These are phyloP conservation scores for Campylomormyrus tamandua DNA, from an alignment of 2,113 vertebrate species.

Conservation along the genomic window DNA sequence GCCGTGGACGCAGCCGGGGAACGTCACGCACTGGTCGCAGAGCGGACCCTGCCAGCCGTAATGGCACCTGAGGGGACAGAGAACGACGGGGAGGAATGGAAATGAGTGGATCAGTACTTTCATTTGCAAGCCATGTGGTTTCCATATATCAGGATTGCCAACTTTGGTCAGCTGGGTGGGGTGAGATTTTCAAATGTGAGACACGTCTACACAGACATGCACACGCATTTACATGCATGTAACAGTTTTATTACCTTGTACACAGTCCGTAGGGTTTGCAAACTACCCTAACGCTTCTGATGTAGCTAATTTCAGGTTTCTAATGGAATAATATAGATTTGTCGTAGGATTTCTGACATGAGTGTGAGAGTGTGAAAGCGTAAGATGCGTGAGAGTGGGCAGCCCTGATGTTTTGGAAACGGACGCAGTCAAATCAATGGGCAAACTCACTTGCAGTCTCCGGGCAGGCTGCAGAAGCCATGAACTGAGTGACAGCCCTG, in stretches of 20 bases:
- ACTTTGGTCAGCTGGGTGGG: neutral
- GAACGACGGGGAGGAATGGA: neutral
- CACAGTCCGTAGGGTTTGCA: neutral
- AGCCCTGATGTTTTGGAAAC: neutral
- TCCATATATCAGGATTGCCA: neutral
- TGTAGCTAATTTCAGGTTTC: neutral
- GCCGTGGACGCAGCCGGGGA: constrained; percentile 68
- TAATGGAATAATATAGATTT: neutral
- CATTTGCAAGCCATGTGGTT: neutral
- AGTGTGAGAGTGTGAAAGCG: neutral
- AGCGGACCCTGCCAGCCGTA: constrained; percentile 66
- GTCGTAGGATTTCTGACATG: neutral
- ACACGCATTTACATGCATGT: neutral
- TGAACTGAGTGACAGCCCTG: constrained; percentile 60
- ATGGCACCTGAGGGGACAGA: constrained; percentile 56
- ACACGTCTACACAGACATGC: neutral
- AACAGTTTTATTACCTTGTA: neutral
- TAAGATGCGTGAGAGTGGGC: neutral
- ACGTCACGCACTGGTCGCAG: constrained; percentile 65
- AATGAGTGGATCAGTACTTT: neutral
- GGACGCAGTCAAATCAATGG: neutral
- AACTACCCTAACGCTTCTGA: neutral
- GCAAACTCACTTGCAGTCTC: constrained; percentile 63
- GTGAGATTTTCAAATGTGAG: neutral
- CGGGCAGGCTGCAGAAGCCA: constrained; percentile 58